Conservation (phyloP, 2,888 invertebrate genomes). For the Lissocephala sabroskyi region DNA sequence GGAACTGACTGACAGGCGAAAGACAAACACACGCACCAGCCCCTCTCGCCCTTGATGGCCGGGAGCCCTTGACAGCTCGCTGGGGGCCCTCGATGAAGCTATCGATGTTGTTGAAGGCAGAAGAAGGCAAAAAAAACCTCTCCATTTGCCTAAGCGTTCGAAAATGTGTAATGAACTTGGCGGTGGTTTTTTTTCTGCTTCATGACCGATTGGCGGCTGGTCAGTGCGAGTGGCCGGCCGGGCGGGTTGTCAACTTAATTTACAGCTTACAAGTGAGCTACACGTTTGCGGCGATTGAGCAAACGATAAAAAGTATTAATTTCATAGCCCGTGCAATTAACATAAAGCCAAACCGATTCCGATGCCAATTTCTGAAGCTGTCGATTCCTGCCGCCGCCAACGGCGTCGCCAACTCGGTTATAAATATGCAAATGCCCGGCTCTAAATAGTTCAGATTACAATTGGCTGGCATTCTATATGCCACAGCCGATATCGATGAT, state of each 20-base stretch:
- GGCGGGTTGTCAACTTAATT: constrained; percentile 64
- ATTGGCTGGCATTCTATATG: constrained; percentile 17
- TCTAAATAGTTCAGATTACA: constrained; percentile 54
- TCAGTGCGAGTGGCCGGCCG: too few relatives aligned
- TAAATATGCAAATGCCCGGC: constrained; percentile 47
- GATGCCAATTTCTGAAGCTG: too few relatives aligned
- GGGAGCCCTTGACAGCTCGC: too few relatives aligned
- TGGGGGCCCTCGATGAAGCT: too few relatives aligned
- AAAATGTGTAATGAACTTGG: too few relatives aligned
- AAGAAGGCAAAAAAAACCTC: too few relatives aligned
- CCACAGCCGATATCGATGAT: constrained; percentile 7
- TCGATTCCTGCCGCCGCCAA: neutral
- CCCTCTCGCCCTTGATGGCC: too few relatives aligned
- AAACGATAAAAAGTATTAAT: constrained; percentile 62
- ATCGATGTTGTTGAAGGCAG: too few relatives aligned
- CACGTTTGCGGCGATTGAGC: constrained; percentile 61
- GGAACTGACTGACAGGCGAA: constrained; percentile 19
- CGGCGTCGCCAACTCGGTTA: constrained; percentile 28
- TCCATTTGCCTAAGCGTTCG: too few relatives aligned
- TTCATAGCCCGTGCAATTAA: constrained; percentile 58
- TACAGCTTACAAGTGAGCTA: constrained; percentile 62
- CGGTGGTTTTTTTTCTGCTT: too few relatives aligned
- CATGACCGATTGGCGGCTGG: too few relatives aligned
- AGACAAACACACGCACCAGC: constrained; percentile 7
- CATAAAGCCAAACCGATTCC: constrained; percentile 30